These are phyloP conservation scores for Linnaemya tessellans DNA, from an alignment of 2,888 invertebrate species.

Conservation along the genomic window DNA sequence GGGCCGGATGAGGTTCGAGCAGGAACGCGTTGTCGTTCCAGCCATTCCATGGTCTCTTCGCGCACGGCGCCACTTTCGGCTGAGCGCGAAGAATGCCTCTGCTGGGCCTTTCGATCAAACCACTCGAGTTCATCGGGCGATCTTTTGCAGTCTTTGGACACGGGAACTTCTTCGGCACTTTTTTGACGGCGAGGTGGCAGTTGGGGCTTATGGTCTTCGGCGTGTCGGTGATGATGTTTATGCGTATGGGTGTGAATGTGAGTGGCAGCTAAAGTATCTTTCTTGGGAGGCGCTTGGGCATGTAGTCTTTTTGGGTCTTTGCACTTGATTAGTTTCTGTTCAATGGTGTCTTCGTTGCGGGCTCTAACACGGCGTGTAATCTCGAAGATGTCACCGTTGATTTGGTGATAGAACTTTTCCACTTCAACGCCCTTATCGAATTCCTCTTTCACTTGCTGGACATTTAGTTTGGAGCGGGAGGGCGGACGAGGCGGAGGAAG, in stretches of 20 bases:
- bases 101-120: slow-evolving; percentile 83
- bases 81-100: slow-evolving; percentile 83
- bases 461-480: slow-evolving; percentile 72
- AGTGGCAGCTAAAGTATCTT: slow-evolving; percentile 65
- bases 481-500: slow-evolving; percentile 78
- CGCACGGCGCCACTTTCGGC: slow-evolving; percentile 82
- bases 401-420: slow-evolving; percentile 83
- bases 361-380: slow-evolving; percentile 82
- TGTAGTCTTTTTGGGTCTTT: slow-evolving; percentile 79
- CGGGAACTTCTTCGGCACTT: slow-evolving; percentile 77
- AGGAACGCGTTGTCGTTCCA: slow-evolving; percentile 80
- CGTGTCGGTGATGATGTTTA: slow-evolving; percentile 75
- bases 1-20: slow-evolving; percentile 83
- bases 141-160: slow-evolving; percentile 72
- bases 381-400: slow-evolving; percentile 83
- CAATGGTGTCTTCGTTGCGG: slow-evolving; percentile 82
- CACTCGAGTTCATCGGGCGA: slow-evolving; percentile 81
- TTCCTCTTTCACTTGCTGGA: slow-evolving; percentile 78
- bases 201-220: slow-evolving; percentile 75
- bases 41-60: slow-evolving; percentile 82
- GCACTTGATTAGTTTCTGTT: slow-evolving; percentile 81
- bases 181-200: slow-evolving; percentile 76
- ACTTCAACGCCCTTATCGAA: slow-evolving; percentile 83
- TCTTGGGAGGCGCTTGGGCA: slow-evolving; percentile 75
- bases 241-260: slow-evolving; percentile 66